These are phyloP conservation scores for Xylocampa areola DNA, from an alignment of 2,888 invertebrate species.

Conservation along the genomic window DNA sequence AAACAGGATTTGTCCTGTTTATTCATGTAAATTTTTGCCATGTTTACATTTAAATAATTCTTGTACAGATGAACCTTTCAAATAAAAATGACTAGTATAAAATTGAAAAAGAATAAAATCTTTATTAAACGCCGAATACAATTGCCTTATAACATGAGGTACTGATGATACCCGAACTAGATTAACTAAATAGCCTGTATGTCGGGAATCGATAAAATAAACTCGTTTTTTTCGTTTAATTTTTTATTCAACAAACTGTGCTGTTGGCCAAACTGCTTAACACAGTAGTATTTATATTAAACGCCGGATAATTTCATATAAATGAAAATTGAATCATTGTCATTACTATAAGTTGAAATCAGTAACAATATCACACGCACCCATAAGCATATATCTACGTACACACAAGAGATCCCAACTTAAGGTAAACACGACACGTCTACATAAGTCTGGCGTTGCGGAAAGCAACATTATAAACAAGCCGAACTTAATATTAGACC, in stretches of 20 bases:
- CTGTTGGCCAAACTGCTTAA: constrained; percentile 14
- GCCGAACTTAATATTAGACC: constrained; percentile 82
- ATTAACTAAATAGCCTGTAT: no score
- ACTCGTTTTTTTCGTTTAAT: background rate
- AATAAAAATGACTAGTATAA: no score
- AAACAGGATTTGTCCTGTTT: no score
- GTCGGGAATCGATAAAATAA: no score
- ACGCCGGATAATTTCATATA: constrained; percentile 31
- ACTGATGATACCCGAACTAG: no score
- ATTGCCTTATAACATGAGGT: no score
- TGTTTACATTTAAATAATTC: no score
- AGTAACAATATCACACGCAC: constrained; percentile 52
- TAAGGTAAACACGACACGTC: constrained; percentile 64
- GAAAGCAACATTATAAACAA: constrained; percentile 73
- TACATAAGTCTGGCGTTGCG: constrained; percentile 49
- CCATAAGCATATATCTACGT: constrained; percentile 46
- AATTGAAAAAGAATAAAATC: no score
- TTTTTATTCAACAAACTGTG: constrained; percentile 6
- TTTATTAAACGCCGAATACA: no score
- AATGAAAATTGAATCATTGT: constrained; percentile 45
- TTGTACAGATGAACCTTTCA: no score
- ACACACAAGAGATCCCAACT: constrained; percentile 64
- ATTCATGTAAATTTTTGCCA: no score
- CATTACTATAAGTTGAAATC: constrained; percentile 53
- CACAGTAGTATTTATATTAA: constrained; percentile 27